Percentiles rank a stretch among this genome's conserved stretches.
These are phyloP conservation scores for Scomber colias DNA, from an alignment of 2,113 vertebrate genomes.

Conservation along the genomic window DNA sequence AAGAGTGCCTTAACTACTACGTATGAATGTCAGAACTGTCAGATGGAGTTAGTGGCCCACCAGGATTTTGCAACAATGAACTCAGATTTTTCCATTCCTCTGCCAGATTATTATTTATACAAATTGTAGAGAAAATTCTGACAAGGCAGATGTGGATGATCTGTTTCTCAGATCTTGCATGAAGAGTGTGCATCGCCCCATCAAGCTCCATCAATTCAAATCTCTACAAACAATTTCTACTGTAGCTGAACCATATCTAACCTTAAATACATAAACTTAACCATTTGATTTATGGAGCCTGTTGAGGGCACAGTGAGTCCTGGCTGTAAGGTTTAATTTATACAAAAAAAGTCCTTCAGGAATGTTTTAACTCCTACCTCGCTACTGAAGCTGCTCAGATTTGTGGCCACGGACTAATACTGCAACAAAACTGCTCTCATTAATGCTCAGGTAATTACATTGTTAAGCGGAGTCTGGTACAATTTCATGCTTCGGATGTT, in stretches of 20 bases:
- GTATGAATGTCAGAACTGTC: background rate
- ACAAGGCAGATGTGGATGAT: background rate
- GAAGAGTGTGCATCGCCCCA: background rate
- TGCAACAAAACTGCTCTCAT: background rate
- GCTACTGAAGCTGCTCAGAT: background rate
- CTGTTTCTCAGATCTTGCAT: background rate
- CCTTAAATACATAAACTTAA: background rate
- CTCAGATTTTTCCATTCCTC: background rate
- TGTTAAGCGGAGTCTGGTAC: background rate
- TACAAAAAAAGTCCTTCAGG: background rate
- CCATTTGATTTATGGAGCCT: background rate
- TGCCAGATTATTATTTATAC: too few species aligned
- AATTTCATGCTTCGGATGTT: background rate
- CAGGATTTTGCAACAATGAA: background rate
- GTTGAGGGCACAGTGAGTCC: background rate
- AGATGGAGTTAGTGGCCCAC: background rate
- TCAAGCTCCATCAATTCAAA: conserved; percentile 6
- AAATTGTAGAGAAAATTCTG: background rate
- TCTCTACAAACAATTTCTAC: background rate
- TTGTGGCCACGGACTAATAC: background rate
- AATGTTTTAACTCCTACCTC: background rate
- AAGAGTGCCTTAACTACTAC: background rate
- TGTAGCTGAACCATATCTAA: background rate
- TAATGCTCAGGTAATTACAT: background rate
- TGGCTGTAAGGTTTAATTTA: background rate